Percentiles rank a stretch among this genome's conserved stretches.
phyloP scores from a whole-genome alignment of 2,888 invertebrate species.

The Tanytarsus gracilentus region DNA sequence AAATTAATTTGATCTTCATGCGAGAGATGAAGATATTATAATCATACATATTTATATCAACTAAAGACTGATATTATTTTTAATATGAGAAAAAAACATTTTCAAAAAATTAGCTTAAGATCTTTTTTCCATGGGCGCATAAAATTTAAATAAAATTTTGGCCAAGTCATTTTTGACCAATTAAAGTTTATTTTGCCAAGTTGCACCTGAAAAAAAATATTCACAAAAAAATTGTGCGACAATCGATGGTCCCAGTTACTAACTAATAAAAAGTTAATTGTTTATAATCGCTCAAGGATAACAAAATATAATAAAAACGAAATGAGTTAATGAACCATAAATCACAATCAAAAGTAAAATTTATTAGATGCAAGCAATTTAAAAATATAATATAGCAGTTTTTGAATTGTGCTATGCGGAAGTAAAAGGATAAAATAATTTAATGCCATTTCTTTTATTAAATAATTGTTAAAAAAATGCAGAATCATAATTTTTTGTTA shows the following conservation, averaged over 20 bases:
- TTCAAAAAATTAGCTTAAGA: neutral
- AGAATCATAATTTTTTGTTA: too few relatives aligned
- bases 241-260: neutral
- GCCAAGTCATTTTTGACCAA: too few relatives aligned
- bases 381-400: neutral
- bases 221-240: too few relatives aligned
- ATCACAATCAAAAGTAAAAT: slow-evolving; percentile 2
- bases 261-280: neutral
- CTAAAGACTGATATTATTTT: slow-evolving; percentile 26
- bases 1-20: neutral
- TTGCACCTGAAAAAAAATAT: too few relatives aligned
- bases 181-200: too few relatives aligned
- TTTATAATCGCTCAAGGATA: too few relatives aligned
- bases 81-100: neutral
- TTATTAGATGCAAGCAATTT: neutral
- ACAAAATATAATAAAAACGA: neutral
- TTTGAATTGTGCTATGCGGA: too few relatives aligned
- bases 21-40: neutral
- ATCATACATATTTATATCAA: slow-evolving; percentile 13
- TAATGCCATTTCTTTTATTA: too few relatives aligned
- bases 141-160: too few relatives aligned
- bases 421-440: too few relatives aligned
- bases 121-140: too few relatives aligned
- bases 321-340: slow-evolving; percentile 1
- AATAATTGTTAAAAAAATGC: too few relatives aligned